These are phyloP conservation scores for Ivindomyrus marchei DNA, from an alignment of 2,113 vertebrate species.

Conservation along the genomic window DNA sequence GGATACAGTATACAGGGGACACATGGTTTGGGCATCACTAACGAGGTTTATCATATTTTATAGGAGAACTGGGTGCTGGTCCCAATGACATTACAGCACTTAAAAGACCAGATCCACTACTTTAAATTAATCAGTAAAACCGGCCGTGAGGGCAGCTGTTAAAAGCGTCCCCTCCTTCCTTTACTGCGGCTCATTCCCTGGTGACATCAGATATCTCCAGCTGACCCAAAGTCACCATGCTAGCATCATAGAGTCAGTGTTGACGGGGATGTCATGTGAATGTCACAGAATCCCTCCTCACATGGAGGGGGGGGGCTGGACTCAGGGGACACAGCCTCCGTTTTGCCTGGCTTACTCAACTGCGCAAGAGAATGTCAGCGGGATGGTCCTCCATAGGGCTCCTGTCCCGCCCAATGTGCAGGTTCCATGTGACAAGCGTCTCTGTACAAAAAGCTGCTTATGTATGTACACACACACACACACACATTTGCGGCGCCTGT, in stretches of 20 bases:
- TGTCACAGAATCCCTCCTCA: slow-evolving; percentile 13
- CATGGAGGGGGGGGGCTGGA: not conserved
- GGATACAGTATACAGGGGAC: slow-evolving; percentile 35
- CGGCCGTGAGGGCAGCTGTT: not conserved
- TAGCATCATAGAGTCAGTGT: slow-evolving; percentile 12
- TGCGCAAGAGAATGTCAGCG: not conserved
- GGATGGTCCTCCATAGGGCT: not conserved
- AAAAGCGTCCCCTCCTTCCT: not conserved
- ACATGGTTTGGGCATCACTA: slow-evolving; percentile 50
- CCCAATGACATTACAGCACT: not conserved
- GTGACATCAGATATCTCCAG: slow-evolving; percentile 27
- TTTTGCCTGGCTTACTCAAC: not conserved
- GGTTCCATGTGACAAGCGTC: not conserved
- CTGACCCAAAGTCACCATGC: slow-evolving; percentile 14
- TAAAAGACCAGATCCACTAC: not conserved
- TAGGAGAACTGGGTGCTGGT: not conserved
- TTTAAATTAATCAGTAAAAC: not conserved
- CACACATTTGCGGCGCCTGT: not conserved
- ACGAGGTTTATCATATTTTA: slow-evolving; percentile 34
- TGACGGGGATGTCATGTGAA: not conserved
- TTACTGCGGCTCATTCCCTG: not conserved
- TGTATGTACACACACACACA: not conserved
- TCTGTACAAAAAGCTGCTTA: not conserved
- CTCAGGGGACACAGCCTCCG: not conserved
- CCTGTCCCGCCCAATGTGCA: not conserved